Base-by-base conservation (phyloP, 1,140 invertebrate genomes). In the Geopemphigus sp. region DNA sequence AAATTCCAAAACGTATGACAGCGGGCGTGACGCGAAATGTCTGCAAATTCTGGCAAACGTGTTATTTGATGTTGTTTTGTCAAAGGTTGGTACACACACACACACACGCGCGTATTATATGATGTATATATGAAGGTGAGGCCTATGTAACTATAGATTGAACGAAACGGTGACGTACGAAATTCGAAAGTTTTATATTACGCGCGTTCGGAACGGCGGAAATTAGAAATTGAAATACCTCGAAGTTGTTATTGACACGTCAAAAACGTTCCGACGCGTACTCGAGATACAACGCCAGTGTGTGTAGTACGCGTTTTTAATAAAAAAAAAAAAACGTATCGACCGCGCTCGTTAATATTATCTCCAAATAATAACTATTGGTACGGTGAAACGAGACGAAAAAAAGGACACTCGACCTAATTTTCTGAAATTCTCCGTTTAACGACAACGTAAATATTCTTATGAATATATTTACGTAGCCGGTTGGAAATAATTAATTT, bases 41-140 rank as follows among this genome's bases (percentile, higher is more conserved):
- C n/a, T n/a, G 26, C 2, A 64, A 32, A 29, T 32, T 39, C n/a
- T 14, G 63, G n/a, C 32, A 45, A 19, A 45, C 1, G n/a, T 45
- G 63, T 66, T 66, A 45, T 66, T 66, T 45, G 63, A 66, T 45
- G 11, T 66, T 45, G n/a, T n/a, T 45, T 8, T 45, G 32, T 66
- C 63, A 66, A 45, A 45, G 32, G n/a, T 5, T 19, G n/a, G n/a
- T n/a, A n/a, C n/a, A n/a, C n/a, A n/a, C n/a, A n/a, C n/a, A n/a
- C n/a, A n/a, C n/a, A n/a, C n/a, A n/a, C n/a, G n/a, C n/a, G n/a
- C n/a, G n/a, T n/a, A n/a, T n/a, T n/a, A n/a, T n/a, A n/a, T n/a
- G n/a, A n/a, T n/a, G 32, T 6, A 39, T 1, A 64, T 8, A 26
- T 39, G 29, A 64, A 64, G n/a, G 32, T 19, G 61, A 32, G 17